A percentile compares a stretch with the other conserved stretches of the same genome.
Conservation (phyloP, 2,113 vertebrate genomes). For the Apteryx mantelli region DNA sequence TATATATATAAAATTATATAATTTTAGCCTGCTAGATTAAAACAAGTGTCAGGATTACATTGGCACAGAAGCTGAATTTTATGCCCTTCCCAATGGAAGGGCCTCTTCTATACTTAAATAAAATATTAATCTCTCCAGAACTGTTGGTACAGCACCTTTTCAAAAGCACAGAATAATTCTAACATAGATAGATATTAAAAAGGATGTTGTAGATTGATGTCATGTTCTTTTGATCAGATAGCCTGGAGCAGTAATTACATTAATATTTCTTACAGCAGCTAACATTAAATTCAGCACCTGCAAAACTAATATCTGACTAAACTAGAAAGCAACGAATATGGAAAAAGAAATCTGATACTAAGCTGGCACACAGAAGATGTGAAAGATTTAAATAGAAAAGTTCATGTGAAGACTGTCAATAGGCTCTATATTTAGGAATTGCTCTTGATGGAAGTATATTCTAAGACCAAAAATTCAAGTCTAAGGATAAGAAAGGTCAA, state of each 20-base stretch:
- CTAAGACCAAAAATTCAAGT: conserved; percentile 56
- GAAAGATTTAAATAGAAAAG: conserved; percentile 72
- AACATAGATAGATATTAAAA: background rate
- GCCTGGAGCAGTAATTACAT: background rate
- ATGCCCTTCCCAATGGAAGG: background rate
- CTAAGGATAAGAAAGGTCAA: conserved; percentile 52
- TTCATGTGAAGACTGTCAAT: conserved; percentile 69
- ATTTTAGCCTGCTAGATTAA: background rate
- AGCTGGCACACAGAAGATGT: conserved; percentile 61
- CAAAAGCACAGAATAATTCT: background rate
- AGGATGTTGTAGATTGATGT: background rate
- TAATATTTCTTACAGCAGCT: conserved; percentile 6
- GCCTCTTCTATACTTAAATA: background rate
- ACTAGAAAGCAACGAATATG: conserved; percentile 62
- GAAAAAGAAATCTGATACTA: conserved; percentile 61
- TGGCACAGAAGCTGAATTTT: background rate
- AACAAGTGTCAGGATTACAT: background rate
- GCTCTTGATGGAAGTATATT: conserved; percentile 59
- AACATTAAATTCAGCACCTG: conserved; percentile 46
- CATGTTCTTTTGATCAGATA: background rate
- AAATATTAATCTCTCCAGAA: background rate
- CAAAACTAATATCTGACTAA: conserved; percentile 52
- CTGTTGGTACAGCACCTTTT: background rate
- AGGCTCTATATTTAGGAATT: conserved; percentile 65
- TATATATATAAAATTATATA: background rate